phyloP scores from a whole-genome alignment of 2,888 invertebrate species.

The Parochlus steinenii region DNA sequence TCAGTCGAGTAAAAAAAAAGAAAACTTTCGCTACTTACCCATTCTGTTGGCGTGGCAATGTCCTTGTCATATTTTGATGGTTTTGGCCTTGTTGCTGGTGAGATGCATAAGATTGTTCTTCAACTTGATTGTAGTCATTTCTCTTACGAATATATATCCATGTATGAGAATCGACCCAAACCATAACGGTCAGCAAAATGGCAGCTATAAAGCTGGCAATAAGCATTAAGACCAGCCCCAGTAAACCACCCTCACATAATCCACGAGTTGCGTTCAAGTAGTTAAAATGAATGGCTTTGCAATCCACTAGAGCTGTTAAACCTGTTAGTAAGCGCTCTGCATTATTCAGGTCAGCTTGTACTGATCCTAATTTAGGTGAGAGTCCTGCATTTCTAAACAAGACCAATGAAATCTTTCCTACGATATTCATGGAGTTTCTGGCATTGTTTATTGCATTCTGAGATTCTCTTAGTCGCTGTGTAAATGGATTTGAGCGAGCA shows the following conservation, averaged over 20 bases:
- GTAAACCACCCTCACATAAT: constrained; percentile 66
- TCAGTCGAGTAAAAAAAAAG: too few relatives aligned
- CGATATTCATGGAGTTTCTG: constrained; percentile 30
- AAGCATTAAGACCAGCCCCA: constrained; percentile 72
- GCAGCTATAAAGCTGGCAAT: constrained; percentile 75
- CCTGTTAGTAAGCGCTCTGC: constrained; percentile 53
- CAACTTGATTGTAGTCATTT: constrained; percentile 62
- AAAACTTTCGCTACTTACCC: constrained; percentile 21
- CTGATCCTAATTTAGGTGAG: constrained; percentile 56
- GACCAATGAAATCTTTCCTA: constrained; percentile 29
- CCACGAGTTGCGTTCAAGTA: constrained; percentile 66
- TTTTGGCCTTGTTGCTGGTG: constrained; percentile 27
- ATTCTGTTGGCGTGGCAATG: constrained; percentile 31
- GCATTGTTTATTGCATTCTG: constrained; percentile 44
- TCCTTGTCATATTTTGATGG: constrained; percentile 35
- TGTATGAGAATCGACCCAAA: constrained; percentile 88
- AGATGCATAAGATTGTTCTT: constrained; percentile 49
- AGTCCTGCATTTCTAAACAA: constrained; percentile 36
- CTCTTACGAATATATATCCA: constrained; percentile 93
- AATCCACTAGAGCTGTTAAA: constrained; percentile 58
- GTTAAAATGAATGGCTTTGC: constrained; percentile 65
- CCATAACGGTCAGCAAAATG: constrained; percentile 76
- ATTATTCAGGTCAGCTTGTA: constrained; percentile 60
- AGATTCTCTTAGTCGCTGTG: constrained; percentile 64
- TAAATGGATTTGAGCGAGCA: constrained; percentile 61